A percentile compares a stretch with the other conserved stretches of the same genome.
Conservation (phyloP, 2,797 vertebrate genomes). For the Xenops minutus region DNA sequence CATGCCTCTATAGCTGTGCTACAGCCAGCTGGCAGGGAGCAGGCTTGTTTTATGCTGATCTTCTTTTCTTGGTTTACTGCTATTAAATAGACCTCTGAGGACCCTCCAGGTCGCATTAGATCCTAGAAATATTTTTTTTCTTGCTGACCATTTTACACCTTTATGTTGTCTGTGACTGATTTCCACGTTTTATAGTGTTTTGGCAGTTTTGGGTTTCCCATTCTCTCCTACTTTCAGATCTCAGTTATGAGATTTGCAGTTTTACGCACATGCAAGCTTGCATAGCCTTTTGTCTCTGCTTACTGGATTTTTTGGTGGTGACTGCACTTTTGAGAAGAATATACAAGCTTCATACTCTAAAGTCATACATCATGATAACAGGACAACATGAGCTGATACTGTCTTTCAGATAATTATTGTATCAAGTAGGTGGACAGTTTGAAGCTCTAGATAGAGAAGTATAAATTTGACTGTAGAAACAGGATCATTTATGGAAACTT, state of each 20-base stretch:
- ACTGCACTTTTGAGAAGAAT: background rate
- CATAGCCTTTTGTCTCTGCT: accelerated
- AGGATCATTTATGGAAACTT: background rate
- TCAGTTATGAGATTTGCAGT: background rate
- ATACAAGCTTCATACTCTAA: background rate
- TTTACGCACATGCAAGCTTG: background rate
- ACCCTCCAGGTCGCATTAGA: background rate
- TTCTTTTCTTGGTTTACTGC: background rate
- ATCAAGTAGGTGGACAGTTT: background rate
- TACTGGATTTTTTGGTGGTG: background rate
- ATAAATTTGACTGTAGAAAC: background rate
- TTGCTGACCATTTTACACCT: background rate
- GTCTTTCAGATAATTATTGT: background rate
- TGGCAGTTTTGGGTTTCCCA: background rate
- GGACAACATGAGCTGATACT: background rate
- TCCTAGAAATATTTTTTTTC: background rate
- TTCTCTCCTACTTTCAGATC: background rate
- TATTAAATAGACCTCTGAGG: background rate
- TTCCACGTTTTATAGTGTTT: background rate
- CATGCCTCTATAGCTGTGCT: background rate
- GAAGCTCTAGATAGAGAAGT: background rate
- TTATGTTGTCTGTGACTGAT: background rate
- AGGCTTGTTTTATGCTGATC: background rate
- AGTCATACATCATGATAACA: background rate
- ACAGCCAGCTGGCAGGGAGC: background rate